Percentiles rank a stretch among this genome's conserved stretches.
phyloP scores from a whole-genome alignment of 2,113 vertebrate genomes.

The Jacana jacana region DNA sequence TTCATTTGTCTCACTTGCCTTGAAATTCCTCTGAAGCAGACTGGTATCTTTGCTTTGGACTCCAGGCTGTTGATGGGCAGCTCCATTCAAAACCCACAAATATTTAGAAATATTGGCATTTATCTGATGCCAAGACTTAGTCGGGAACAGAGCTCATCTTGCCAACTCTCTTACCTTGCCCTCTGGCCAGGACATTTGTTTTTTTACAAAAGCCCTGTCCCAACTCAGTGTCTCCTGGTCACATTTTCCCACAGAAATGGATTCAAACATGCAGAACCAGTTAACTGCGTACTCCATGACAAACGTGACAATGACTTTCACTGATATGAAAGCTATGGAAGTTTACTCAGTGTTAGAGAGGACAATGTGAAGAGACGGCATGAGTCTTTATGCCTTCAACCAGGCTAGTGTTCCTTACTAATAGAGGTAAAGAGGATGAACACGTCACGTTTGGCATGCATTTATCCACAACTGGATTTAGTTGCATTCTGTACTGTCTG shows the following conservation, averaged over 20 bases:
- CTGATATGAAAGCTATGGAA: neutral
- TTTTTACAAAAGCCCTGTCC: neutral
- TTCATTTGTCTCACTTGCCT: neutral
- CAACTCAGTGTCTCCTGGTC: neutral
- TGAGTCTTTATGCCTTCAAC: neutral
- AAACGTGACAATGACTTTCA: neutral
- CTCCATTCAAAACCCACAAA: neutral
- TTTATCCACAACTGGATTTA: neutral
- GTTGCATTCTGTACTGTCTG: neutral
- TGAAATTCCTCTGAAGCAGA: neutral
- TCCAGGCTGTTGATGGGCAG: neutral
- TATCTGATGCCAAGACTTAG: neutral
- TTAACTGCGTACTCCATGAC: neutral
- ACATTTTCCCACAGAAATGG: neutral
- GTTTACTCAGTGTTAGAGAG: neutral
- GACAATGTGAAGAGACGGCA: neutral
- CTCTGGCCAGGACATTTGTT: neutral
- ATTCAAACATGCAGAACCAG: neutral
- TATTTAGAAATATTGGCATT: neutral
- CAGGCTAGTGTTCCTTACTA: neutral
- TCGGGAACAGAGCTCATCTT: rapidly evolving
- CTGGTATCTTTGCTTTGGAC: neutral
- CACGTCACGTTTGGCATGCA: neutral
- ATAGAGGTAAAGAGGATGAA: neutral
- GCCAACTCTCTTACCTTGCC: neutral